These are phyloP conservation scores for Anguilla anguilla DNA, from an alignment of 2,797 vertebrate genomes.

Conservation along the genomic window DNA sequence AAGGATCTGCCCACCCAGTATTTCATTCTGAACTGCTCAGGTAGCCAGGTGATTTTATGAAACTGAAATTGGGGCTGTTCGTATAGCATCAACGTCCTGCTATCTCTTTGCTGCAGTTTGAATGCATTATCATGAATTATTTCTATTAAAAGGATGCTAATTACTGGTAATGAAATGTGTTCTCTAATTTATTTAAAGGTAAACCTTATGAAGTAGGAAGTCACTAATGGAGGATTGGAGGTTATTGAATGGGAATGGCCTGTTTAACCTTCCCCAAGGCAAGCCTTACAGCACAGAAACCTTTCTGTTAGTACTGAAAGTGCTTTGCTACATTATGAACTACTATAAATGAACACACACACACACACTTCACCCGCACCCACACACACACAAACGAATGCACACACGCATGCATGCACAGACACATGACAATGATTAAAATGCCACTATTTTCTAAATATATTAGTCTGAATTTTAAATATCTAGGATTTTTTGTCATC, in stretches of 20 bases:
- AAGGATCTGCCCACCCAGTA: not conserved
- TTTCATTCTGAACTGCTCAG: not conserved
- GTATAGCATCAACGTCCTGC: not conserved
- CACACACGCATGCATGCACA: not conserved
- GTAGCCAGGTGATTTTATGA: not conserved
- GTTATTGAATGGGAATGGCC: not conserved
- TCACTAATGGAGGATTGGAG: not conserved
- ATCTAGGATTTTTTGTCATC: not conserved
- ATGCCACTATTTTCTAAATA: not conserved
- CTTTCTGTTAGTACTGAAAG: not conserved
- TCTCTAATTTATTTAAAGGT: not conserved
- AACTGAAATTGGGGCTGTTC: not conserved
- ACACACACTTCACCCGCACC: not conserved
- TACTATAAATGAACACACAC: not conserved
- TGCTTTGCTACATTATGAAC: not conserved
- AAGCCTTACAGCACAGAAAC: not conserved
- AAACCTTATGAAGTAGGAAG: not conserved
- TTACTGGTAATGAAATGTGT: not conserved
- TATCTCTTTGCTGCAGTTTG: not conserved
- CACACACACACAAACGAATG: not conserved
- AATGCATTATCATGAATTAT: constrained; percentile 17
- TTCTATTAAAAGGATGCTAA: constrained; percentile 1
- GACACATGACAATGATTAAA: not conserved
- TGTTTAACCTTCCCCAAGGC: constrained; percentile 6
- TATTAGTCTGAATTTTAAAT: not conserved